Evolutionary conservation across 1,140 invertebrate species (phyloP).

Genomic region (Drosophila navojoa): DNA sequence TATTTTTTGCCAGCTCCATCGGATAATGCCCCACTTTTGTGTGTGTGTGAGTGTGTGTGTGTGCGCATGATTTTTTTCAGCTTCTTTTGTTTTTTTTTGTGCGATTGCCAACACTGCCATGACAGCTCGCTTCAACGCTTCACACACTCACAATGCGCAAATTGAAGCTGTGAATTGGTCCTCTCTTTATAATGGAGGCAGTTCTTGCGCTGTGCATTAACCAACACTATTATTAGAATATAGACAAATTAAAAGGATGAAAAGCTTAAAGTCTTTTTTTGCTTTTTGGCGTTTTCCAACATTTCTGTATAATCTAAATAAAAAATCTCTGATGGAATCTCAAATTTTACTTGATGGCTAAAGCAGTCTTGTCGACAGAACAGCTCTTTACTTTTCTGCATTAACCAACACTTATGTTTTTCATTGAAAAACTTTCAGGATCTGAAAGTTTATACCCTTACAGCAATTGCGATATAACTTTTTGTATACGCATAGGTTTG

Average conservation of each 20-base stretch:
- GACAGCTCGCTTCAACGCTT: not conserved
- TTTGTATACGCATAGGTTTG: too few species aligned
- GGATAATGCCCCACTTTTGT: conserved; percentile 18
- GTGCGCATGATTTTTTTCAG: not conserved
- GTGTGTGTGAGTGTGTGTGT: not conserved
- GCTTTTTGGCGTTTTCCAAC: not conserved
- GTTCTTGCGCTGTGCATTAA: not conserved
- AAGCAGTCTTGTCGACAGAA: too few species aligned
- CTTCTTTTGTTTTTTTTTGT: not conserved
- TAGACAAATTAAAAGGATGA: too few species aligned
- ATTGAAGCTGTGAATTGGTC: not conserved
- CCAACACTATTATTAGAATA: not conserved
- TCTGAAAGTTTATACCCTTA: not conserved
- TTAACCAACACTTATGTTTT: not conserved
- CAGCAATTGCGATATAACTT: too few species aligned
- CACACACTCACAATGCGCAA: too few species aligned
- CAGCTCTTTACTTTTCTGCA: not conserved
- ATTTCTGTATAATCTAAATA: not conserved
- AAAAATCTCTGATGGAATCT: too few species aligned
- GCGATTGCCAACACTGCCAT: conserved; percentile 6
- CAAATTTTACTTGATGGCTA: not conserved
- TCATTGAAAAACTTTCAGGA: not conserved
- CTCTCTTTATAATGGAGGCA: not conserved
- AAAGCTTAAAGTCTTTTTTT: not conserved
- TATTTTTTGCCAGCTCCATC: conserved; percentile 19